phyloP scores from a whole-genome alignment of 2,113 vertebrate species.

The Electrona antarctica region DNA sequence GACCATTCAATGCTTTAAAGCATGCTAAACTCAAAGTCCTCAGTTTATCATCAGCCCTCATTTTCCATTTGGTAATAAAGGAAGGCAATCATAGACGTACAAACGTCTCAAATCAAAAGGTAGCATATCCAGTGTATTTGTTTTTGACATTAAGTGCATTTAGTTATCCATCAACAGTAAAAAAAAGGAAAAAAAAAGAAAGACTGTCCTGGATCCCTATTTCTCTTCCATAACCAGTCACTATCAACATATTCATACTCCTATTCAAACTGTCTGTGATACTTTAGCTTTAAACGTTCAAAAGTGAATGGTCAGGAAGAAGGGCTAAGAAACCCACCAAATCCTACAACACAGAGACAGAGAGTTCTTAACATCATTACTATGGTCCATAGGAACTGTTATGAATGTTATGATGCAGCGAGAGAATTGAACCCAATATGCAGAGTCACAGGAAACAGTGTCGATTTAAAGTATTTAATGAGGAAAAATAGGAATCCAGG shows the following conservation, averaged over 20 bases:
- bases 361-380: no score
- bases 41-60: background rate
- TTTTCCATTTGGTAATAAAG: background rate
- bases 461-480: no score
- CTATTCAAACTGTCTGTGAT: slow-evolving; percentile 8
- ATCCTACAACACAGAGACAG: background rate
- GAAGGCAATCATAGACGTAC: background rate
- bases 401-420: no score
- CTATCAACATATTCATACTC: background rate
- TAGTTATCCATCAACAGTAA: slow-evolving; percentile 2
- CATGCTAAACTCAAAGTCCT: background rate
- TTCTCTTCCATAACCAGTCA: background rate
- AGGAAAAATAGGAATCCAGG: no score
- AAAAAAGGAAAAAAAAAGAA: slow-evolving; percentile 11
- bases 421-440: no score
- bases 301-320: slow-evolving; percentile 20
- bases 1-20: slow-evolving; percentile 11
- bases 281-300: slow-evolving; percentile 6
- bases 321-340: background rate
- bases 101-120: background rate
- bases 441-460: no score
- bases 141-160: slow-evolving; percentile 12
- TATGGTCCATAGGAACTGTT: no score
- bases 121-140: slow-evolving; percentile 7
- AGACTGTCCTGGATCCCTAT: background rate